Evolutionary conservation across 1,140 invertebrate genomes (phyloP), one percentile per base, ranked within the genome.

Genomic region (Meloidogyne floridensis): DNA sequence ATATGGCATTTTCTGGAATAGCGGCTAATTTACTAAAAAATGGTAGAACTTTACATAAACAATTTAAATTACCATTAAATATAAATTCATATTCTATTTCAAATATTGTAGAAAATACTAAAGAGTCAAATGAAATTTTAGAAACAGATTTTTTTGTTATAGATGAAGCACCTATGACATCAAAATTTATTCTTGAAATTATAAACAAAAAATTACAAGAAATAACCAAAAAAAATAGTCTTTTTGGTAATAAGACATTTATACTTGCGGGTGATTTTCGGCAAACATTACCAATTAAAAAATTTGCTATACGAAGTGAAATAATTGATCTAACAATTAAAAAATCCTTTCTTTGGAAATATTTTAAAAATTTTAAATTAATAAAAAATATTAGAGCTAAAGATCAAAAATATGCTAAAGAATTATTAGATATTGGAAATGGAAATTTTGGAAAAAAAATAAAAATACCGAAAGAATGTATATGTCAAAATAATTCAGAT

Each of bases 201-300:
- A 75, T 72, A 32, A 42, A 72, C 11, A 72, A 72, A 72, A 72
- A 72, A 72, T 72, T 72, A 11, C 32, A 11, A 72, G 71, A 72
- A 7, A 20, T 72, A 32, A 72, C 11, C 9, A 72, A 72, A 72
- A 32, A 7, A 10, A 72, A 72, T 72, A 69, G 65, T 59, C 85
- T 83, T 54, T 90, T 87, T 78, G 86, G 86, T 53, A 84, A 87
- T 11, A 84, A 85, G 80, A 70, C 81, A 11, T 73, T 87, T 0
- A 6, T 90, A 9, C 71, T 90, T 10, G 81, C 81, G 6, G 84
- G 89, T 8, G 88, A 90, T 83, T 89, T 88, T 80, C 56, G 88
- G 7, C 88, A 89, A 83, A 80, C 72, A 7, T 65, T 87, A 43
- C 86, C 86, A 13, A 81, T 89, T 51, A 69, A 86, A 47, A 15